Base-by-base conservation (phyloP, 2,113 vertebrate species). In the Corythornis vintsioides region DNA sequence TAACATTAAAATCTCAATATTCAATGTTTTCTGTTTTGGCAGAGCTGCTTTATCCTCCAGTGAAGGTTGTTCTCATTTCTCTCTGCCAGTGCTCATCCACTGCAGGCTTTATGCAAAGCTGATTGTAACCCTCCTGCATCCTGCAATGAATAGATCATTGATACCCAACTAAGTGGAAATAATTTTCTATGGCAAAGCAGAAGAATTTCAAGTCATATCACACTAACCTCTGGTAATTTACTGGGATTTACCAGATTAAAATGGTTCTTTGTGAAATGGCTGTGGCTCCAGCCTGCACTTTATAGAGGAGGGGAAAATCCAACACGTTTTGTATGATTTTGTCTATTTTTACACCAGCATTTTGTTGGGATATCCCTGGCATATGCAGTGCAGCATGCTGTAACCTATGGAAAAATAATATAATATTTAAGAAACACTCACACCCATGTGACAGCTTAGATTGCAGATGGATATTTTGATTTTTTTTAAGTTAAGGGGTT, bases 101-200 rank as follows among this genome's bases (percentile, higher is more conserved):
- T 97, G 97, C 96, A 97, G 96, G 95, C 96, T 93, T 96, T 81
- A 95, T 96, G 86, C 96, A 96, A 96, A 97, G 97, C 97, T 98
- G 98, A 98, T 97, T 98, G 97, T 96, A 96, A 93, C 94, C 94
- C 83, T 66, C 78, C 84, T 97, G 93, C 97, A 97, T 98, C 90
- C 98, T 98, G 94, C 75, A 66, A 96, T 99, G 98, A 99, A 98
- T 98, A 98, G 98, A 97, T 98, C 98, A 98, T 98, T 99, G 98
- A 97, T 97, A 98, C 84, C 96, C 97, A 99, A 92, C 98, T 98
- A 98, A 97, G 97, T 98, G 98, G 98, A 99, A 99, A 98, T 99
- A 98, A 99, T 99, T 98, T 97, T 98, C 96, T 97, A 90, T 97
- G 98, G 97, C 98, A 98, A 98, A 98, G 97, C 96, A 95, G 97